A percentile compares a stretch with the other conserved stretches of the same genome.
These are phyloP conservation scores for Stegodyphus mimosarum DNA, from an alignment of 1,140 invertebrate genomes.

Conservation along the genomic window DNA sequence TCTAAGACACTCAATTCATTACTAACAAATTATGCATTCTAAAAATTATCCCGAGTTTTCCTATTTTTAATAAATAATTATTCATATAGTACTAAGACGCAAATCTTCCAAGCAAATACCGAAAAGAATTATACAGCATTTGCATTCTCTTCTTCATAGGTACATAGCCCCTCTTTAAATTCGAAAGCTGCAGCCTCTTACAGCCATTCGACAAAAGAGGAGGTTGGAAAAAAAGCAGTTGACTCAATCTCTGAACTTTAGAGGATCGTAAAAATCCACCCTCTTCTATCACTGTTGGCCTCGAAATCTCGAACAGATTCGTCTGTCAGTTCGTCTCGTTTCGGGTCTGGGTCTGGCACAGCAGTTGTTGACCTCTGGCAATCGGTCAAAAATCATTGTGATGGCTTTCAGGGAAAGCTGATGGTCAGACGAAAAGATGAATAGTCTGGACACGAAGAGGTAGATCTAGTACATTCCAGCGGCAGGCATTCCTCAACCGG, in stretches of 20 bases:
- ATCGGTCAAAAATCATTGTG: neutral
- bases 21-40: no score
- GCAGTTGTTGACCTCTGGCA: neutral
- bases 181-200: neutral
- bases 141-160: no score
- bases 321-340: conserved; percentile 19
- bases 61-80: no score
- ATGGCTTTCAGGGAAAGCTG: neutral
- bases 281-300: conserved; percentile 39
- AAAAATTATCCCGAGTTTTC: no score
- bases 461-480: neutral
- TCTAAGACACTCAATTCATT: no score
- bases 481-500: no score
- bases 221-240: conserved; percentile 19
- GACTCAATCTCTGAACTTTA: conserved; percentile 49
- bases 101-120: no score
- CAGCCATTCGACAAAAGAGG: neutral
- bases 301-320: neutral
- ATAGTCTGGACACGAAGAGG: neutral
- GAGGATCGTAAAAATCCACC: conserved; percentile 33
- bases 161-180: neutral
- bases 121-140: no score
- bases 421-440: neutral
- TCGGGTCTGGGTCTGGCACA: no score
- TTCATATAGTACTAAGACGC: no score